Conservation (phyloP, 2,797 vertebrate genomes). For the Manis pentadactyla region DNA sequence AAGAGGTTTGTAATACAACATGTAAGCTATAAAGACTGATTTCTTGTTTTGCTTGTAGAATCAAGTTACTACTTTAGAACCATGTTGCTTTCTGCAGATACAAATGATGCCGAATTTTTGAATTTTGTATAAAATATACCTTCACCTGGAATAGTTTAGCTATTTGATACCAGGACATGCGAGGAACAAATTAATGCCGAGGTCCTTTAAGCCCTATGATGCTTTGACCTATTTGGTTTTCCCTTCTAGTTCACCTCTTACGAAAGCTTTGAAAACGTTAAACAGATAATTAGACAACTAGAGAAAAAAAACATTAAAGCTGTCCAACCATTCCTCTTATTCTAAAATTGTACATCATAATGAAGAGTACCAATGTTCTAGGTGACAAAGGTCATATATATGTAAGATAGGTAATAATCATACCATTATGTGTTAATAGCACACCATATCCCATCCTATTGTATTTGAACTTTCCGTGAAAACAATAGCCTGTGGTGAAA, state of each 20-base stretch:
- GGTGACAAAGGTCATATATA: slow-evolving; percentile 51
- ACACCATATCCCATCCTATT: background rate
- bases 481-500: slow-evolving; percentile 78
- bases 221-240: slow-evolving; percentile 63
- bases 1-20: background rate
- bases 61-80: background rate
- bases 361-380: slow-evolving; percentile 59
- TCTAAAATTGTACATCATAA: slow-evolving; percentile 52
- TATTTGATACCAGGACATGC: background rate
- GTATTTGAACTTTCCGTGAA: slow-evolving; percentile 73
- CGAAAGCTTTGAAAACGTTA: slow-evolving; percentile 69
- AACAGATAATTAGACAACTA: slow-evolving; percentile 64
- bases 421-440: slow-evolving; percentile 48
- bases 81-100: background rate
- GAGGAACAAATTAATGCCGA: slow-evolving; percentile 45
- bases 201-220: slow-evolving; percentile 42
- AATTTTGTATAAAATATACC: slow-evolving; percentile 47
- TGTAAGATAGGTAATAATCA: slow-evolving; percentile 42
- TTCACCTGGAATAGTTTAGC: background rate
- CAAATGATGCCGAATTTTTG: slow-evolving; percentile 26
- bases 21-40: background rate
- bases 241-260: slow-evolving; percentile 29
- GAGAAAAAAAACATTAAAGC: slow-evolving; percentile 23
- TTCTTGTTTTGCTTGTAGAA: slow-evolving; percentile 23
- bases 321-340: slow-evolving; percentile 39